Conservation (phyloP, 2,888 invertebrate genomes). For the Sphaerophoria taeniata region DNA sequence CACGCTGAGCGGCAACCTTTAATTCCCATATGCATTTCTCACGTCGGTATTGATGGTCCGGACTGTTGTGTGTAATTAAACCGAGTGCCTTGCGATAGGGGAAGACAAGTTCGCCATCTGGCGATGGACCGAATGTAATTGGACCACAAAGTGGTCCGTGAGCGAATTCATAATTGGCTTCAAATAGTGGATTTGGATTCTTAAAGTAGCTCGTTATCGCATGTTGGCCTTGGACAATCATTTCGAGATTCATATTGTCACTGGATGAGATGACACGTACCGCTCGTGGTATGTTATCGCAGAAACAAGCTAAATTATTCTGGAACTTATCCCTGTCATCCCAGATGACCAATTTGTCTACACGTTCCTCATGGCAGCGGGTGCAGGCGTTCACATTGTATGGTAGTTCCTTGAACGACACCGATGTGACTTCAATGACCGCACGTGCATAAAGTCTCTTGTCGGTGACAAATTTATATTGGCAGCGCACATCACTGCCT, state of each 20-base stretch:
- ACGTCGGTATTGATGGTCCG: conserved; percentile 82
- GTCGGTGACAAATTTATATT: too few species aligned
- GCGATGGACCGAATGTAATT: conserved; percentile 89
- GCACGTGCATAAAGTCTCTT: conserved; percentile 90
- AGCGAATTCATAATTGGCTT: conserved; percentile 94
- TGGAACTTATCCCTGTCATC: conserved; percentile 85
- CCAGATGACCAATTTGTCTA: conserved; percentile 92
- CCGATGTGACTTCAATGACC: conserved; percentile 88
- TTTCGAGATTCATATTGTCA: conserved; percentile 91
- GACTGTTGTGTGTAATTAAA: conserved; percentile 80
- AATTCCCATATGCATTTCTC: conserved; percentile 83
- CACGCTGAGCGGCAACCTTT: conserved; percentile 91
- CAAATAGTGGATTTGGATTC: conserved; percentile 84
- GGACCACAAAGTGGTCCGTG: conserved; percentile 95
- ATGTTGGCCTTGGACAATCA: conserved; percentile 92
- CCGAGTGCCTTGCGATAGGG: conserved; percentile 92
- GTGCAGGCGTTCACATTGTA: conserved; percentile 84
- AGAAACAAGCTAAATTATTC: conserved; percentile 86
- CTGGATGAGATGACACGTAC: conserved; percentile 83
- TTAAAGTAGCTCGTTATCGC: conserved; percentile 94
- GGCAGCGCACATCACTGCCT: conserved; percentile 84
- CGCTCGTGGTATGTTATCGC: conserved; percentile 86
- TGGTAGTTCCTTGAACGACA: conserved; percentile 93
- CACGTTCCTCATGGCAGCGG: conserved; percentile 77
- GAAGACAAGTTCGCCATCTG: conserved; percentile 93